Percentiles rank a stretch among this genome's conserved stretches.
Conservation (phyloP, 2,797 vertebrate species). For the Syngnathus rostellatus region DNA sequence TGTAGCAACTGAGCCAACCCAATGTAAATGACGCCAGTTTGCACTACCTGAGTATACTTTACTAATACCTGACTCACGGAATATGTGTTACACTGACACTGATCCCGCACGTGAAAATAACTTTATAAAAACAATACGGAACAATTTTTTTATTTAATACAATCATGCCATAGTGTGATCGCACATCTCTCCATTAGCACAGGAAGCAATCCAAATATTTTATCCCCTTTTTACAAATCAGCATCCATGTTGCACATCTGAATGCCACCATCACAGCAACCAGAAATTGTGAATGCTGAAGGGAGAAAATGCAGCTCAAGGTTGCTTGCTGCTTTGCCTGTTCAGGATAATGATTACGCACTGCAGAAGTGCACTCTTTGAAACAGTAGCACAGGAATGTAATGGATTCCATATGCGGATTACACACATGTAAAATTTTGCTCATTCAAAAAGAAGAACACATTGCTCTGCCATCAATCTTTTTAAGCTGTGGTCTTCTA, state of each 20-base stretch:
- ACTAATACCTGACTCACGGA: too few relatives aligned
- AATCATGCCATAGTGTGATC: too few relatives aligned
- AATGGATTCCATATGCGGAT: conserved; percentile 38
- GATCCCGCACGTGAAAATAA: too few relatives aligned
- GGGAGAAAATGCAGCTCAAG: conserved; percentile 15
- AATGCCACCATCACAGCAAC: conserved; percentile 32
- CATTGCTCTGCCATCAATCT: not conserved
- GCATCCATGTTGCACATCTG: conserved; percentile 41
- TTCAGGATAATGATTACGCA: conserved; percentile 26
- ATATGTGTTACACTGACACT: too few relatives aligned
- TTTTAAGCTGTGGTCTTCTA: conserved; percentile 1
- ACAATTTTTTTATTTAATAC: too few relatives aligned
- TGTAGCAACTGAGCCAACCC: too few relatives aligned
- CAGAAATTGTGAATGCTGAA: conserved; percentile 15
- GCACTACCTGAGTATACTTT: too few relatives aligned
- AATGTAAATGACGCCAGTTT: too few relatives aligned
- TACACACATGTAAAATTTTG: conserved; percentile 12
- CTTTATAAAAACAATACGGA: too few relatives aligned
- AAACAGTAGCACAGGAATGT: conserved; percentile 27
- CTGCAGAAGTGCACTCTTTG: conserved; percentile 22
- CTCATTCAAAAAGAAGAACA: not conserved
- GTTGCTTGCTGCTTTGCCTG: conserved; percentile 14
- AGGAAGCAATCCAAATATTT: not conserved
- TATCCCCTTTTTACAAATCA: not conserved
- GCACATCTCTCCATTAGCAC: too few relatives aligned